Conservation (phyloP, 2,113 vertebrate species). For the Ceyx melanurus region DNA sequence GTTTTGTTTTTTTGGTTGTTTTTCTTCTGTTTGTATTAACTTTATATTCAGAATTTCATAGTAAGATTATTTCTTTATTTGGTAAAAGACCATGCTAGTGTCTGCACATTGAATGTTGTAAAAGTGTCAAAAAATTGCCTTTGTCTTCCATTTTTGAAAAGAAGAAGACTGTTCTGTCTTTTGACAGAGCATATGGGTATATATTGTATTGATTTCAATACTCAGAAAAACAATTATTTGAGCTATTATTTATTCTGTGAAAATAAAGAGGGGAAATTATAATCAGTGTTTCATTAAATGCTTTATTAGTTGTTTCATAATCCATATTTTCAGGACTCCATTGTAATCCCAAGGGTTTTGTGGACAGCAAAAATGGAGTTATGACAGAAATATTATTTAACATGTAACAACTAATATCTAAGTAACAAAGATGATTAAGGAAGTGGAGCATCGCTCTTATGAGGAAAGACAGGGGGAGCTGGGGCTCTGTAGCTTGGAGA, state of each 20-base stretch:
- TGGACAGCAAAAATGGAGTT: background rate
- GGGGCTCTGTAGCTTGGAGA: no score
- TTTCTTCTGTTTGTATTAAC: background rate
- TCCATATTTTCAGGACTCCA: background rate
- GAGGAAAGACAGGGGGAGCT: no score
- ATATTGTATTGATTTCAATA: background rate
- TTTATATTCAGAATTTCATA: background rate
- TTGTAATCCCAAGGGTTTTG: background rate
- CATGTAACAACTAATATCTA: background rate
- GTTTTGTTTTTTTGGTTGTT: background rate
- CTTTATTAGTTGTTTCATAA: background rate
- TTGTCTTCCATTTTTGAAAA: background rate
- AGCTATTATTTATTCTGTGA: background rate
- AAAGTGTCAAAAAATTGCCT: background rate
- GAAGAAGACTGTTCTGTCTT: background rate
- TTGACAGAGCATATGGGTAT: background rate
- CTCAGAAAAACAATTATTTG: background rate
- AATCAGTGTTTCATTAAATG: background rate
- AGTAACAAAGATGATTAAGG: no score
- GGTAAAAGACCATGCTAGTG: background rate
- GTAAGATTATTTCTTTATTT: background rate
- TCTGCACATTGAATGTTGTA: background rate
- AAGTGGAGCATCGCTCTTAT: no score
- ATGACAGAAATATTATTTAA: background rate
- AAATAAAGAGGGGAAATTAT: background rate